A percentile compares a stretch with the other conserved stretches of the same genome.
Evolutionary conservation across 2,113 vertebrate genomes (phyloP).

Genomic region (Chaetorhynchus papuensis): DNA sequence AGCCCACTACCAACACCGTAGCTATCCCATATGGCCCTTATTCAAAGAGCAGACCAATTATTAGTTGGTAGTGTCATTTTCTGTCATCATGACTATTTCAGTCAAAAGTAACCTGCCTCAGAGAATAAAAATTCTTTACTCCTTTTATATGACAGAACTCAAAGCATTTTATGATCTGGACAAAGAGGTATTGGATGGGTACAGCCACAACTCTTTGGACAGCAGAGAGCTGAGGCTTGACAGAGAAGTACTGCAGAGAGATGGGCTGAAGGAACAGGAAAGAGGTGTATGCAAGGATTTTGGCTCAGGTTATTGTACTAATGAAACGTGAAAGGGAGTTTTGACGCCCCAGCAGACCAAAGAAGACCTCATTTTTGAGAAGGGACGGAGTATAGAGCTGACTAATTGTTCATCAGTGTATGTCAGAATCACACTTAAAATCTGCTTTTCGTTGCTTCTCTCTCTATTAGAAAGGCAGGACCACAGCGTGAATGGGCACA

Average conservation of each 20-base stretch:
- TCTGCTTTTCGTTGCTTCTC: background rate
- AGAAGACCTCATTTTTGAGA: background rate
- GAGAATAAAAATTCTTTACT: background rate
- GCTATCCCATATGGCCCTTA: background rate
- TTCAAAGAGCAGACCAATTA: background rate
- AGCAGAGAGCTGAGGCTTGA: background rate
- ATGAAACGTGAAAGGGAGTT: background rate
- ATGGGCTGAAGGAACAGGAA: background rate
- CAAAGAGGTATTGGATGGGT: background rate
- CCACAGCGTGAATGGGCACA: accelerated
- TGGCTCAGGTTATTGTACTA: background rate
- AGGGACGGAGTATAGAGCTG: background rate
- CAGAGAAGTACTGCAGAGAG: background rate
- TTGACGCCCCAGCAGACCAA: background rate
- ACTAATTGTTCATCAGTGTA: background rate
- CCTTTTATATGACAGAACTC: background rate
- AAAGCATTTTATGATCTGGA: background rate
- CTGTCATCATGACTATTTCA: background rate
- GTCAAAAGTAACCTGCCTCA: background rate
- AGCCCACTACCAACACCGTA: background rate
- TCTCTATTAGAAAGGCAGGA: background rate
- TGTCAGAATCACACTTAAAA: background rate
- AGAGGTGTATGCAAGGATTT: background rate
- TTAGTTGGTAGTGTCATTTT: background rate
- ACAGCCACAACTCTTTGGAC: background rate